Conservation (phyloP, 2,797 vertebrate genomes). For the Ctenochaetus hawaiiensis region DNA sequence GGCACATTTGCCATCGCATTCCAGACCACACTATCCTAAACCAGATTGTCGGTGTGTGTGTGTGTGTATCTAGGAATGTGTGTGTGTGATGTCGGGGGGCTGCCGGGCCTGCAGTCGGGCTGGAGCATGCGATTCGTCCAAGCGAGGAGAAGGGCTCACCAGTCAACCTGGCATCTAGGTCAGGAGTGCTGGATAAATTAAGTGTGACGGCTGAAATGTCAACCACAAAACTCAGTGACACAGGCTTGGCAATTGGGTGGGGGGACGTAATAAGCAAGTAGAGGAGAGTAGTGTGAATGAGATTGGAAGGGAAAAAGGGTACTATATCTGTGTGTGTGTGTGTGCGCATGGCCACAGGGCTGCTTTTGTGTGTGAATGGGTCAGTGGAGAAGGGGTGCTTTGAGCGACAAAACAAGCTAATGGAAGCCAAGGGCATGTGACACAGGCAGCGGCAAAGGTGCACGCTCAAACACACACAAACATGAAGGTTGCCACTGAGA, state of each 20-base stretch:
- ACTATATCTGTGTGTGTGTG: slow-evolving; percentile 50
- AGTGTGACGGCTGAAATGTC: slow-evolving; percentile 85
- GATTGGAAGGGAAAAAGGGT: slow-evolving; percentile 49
- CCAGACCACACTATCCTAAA: slow-evolving; percentile 58
- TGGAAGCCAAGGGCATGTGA: slow-evolving; percentile 81
- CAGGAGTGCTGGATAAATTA: slow-evolving; percentile 81
- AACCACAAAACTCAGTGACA: slow-evolving; percentile 67
- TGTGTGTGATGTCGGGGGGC: slow-evolving; percentile 49
- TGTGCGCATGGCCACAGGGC: slow-evolving; percentile 71
- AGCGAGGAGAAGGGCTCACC: slow-evolving; percentile 66
- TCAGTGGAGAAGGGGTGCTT: slow-evolving; percentile 85
- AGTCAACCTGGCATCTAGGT: slow-evolving; percentile 84
- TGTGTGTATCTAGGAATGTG: slow-evolving; percentile 16
- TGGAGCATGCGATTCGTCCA: slow-evolving; percentile 47
- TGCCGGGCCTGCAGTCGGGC: slow-evolving; percentile 61
- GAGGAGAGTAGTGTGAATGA: slow-evolving; percentile 38
- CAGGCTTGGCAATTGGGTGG: slow-evolving; percentile 36
- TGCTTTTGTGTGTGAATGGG: slow-evolving; percentile 84
- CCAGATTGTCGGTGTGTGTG: slow-evolving; percentile 13
- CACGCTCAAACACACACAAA: slow-evolving; percentile 44
- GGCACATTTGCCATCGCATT: slow-evolving; percentile 65
- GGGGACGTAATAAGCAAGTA: slow-evolving; percentile 13
- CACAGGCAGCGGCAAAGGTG: slow-evolving; percentile 19
- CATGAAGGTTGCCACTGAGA: slow-evolving; percentile 60
- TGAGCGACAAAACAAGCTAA: slow-evolving; percentile 87